Evolutionary conservation across 2,888 invertebrate genomes (phyloP).

Genomic region (Zhengitettix transpicula): DNA sequence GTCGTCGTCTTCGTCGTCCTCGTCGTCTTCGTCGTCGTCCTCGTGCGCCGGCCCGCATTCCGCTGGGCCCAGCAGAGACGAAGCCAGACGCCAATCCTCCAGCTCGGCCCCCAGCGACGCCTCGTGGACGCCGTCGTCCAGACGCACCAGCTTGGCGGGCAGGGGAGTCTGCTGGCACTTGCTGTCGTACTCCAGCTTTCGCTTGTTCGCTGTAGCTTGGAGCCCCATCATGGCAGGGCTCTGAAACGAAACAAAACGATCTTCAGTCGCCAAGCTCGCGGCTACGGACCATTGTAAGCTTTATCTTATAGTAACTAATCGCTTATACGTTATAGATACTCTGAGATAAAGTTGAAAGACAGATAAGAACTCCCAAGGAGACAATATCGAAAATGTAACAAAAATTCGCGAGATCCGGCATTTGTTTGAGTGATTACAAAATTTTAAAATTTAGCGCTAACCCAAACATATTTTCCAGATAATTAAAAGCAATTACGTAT

Average conservation of each 20-base stretch:
- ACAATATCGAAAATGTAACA: too few relatives aligned
- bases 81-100: conserved; percentile 17
- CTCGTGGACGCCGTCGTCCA: conserved; percentile 5
- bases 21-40: conserved; percentile 43
- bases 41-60: conserved; percentile 35
- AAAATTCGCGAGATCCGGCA: too few relatives aligned
- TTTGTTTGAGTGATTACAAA: too few relatives aligned
- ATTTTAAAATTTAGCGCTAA: too few relatives aligned
- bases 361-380: too few relatives aligned
- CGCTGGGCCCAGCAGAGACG: conserved; percentile 31
- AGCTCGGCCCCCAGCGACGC: conserved; percentile 3
- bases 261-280: too few relatives aligned
- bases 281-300: too few relatives aligned
- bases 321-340: too few relatives aligned
- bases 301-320: too few relatives aligned
- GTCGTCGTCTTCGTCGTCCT: conserved; percentile 36
- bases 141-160: conserved; percentile 11
- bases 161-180: conserved; percentile 2
- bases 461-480: too few relatives aligned
- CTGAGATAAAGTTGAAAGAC: too few relatives aligned
- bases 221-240: conserved; percentile 59
- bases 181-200: conserved; percentile 30
- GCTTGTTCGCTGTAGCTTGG: conserved; percentile 54
- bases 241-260: conserved; percentile 21
- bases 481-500: too few relatives aligned